These are phyloP conservation scores for Dicycla oo DNA, from an alignment of 2,888 invertebrate species.

Conservation along the genomic window DNA sequence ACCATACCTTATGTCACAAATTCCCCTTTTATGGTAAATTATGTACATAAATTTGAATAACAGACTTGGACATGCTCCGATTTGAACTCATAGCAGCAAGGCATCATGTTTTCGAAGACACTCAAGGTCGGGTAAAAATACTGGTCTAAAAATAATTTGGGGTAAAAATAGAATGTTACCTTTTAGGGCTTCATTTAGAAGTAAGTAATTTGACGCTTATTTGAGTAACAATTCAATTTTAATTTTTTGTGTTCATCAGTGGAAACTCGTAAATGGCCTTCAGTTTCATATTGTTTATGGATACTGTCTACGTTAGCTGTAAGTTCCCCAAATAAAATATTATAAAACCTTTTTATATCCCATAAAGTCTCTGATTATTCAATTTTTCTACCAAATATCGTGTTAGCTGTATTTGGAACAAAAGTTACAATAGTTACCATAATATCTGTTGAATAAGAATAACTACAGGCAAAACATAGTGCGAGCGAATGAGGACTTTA, in stretches of 20 bases:
- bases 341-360: too few species aligned
- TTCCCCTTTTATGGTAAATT: slow-evolving; percentile 37
- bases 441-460: neutral
- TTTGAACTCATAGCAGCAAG: slow-evolving; percentile 22
- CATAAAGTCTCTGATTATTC: too few species aligned
- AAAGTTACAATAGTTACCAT: neutral
- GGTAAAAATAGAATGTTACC: slow-evolving; percentile 44
- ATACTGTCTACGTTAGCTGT: too few species aligned
- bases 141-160: slow-evolving; percentile 38
- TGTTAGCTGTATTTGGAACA: neutral
- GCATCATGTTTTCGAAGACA: slow-evolving; percentile 38
- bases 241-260: too few species aligned
- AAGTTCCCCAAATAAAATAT: too few species aligned
- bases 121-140: slow-evolving; percentile 58
- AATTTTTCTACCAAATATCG: neutral
- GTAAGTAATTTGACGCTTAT: neutral
- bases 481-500: too few species aligned
- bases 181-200: slow-evolving; percentile 12
- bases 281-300: too few species aligned
- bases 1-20: slow-evolving; percentile 25
- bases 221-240: too few species aligned
- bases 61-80: slow-evolving; percentile 8
- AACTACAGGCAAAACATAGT: too few species aligned
- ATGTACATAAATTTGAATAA: slow-evolving; percentile 62
- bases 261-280: too few species aligned